A percentile compares a stretch with the other conserved stretches of the same genome.
These are phyloP conservation scores for Drosophila nigricruria DNA, from an alignment of 2,888 invertebrate genomes.

Conservation along the genomic window DNA sequence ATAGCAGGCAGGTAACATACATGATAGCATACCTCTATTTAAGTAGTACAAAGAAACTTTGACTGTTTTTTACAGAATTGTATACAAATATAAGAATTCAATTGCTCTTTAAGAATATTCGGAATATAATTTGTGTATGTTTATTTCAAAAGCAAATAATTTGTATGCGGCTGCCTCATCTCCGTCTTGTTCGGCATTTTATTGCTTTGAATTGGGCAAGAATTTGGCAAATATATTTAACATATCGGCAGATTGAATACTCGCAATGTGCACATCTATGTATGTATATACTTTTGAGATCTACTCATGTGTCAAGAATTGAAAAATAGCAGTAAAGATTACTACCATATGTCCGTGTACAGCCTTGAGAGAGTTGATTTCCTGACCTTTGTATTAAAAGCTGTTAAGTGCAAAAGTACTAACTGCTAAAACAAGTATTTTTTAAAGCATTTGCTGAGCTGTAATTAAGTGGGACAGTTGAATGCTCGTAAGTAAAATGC, in stretches of 20 bases:
- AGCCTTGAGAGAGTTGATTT: conserved; percentile 28
- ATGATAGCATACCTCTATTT: neutral
- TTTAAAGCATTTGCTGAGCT: conserved; percentile 23
- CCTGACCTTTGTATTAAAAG: conserved; percentile 36
- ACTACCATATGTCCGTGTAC: conserved; percentile 1
- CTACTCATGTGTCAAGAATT: conserved; percentile 15
- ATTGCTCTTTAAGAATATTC: neutral
- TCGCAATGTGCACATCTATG: neutral
- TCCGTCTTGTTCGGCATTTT: neutral
- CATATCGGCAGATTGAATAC: conserved; percentile 14
- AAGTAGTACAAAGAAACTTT: neutral
- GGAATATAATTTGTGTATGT: conserved; percentile 15
- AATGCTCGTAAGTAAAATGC: conserved; percentile 19
- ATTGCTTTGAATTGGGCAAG: conserved; percentile 25
- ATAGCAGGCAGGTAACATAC: neutral
- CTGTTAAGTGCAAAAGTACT: conserved; percentile 19
- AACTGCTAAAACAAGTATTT: conserved; percentile 33
- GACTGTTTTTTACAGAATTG: neutral
- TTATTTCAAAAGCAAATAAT: conserved; percentile 29
- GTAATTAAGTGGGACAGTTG: conserved; percentile 31
- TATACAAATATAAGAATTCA: conserved; percentile 1
- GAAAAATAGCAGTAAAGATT: conserved; percentile 19
- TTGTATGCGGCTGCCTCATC: conserved; percentile 22
- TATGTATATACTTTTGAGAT: conserved; percentile 3
- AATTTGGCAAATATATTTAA: conserved; percentile 26